Conservation (phyloP, 1,140 invertebrate species). For the Muscidifurax raptorellus region DNA sequence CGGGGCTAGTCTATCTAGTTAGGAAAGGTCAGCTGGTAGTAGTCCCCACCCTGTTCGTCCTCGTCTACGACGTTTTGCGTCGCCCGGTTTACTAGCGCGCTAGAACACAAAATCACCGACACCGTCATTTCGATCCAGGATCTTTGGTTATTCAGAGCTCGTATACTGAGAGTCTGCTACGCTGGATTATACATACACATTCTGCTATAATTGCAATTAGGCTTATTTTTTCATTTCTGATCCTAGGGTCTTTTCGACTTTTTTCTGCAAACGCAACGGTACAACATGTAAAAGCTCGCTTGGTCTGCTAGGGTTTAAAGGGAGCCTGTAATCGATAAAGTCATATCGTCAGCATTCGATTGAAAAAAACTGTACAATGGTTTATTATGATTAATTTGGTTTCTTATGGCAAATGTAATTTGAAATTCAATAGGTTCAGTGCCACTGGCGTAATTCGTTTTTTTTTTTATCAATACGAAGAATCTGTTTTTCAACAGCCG, state of each 20-base stretch:
- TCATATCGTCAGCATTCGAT: neutral
- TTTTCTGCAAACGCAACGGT: constrained; percentile 38
- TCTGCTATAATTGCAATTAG: too few species aligned
- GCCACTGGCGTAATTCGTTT: neutral
- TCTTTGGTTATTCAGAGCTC: constrained; percentile 18
- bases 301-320: constrained; percentile 12
- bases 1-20: constrained; percentile 53
- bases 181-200: constrained; percentile 22
- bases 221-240: neutral
- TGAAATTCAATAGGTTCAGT: neutral
- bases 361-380: neutral
- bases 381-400: too few species aligned
- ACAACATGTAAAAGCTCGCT: constrained; percentile 5
- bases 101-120: constrained; percentile 72
- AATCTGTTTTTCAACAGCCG: neutral
- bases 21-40: constrained; percentile 75
- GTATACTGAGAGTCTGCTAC: too few species aligned
- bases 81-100: constrained; percentile 73
- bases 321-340: constrained; percentile 36
- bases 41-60: constrained; percentile 73
- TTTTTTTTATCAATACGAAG: neutral
- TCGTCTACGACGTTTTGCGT: constrained; percentile 65
- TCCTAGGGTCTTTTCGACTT: neutral
- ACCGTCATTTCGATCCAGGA: constrained; percentile 57
- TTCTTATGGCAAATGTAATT: too few species aligned